phyloP scores from a whole-genome alignment of 2,113 vertebrate genomes.

The Gila orcuttii region DNA sequence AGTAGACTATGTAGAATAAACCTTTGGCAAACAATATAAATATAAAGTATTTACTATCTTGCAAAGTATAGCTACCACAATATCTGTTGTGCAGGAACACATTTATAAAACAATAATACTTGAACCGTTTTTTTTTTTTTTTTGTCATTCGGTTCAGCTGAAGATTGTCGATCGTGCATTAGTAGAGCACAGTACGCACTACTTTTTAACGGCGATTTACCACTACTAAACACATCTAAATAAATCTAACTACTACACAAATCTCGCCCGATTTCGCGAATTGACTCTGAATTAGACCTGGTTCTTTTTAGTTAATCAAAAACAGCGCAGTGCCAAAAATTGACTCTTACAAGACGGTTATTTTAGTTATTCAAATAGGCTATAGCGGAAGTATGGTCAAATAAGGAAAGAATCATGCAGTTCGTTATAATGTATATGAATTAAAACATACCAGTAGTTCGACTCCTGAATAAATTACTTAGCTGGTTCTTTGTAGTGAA shows the following conservation, averaged over 20 bases:
- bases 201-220: neutral
- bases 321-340: neutral
- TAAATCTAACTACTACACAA: neutral
- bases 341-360: neutral
- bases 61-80: neutral
- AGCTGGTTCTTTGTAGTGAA: neutral
- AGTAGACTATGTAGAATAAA: neutral
- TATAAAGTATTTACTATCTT: neutral
- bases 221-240: neutral
- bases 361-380: neutral
- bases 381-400: neutral
- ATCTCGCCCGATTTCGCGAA: neutral
- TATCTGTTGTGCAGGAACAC: neutral
- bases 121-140: neutral
- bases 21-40: neutral
- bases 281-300: neutral
- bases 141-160: neutral
- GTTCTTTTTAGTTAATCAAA: neutral
- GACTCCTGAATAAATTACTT: neutral
- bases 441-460: neutral
- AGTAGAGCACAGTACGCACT: neutral
- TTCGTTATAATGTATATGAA: neutral
- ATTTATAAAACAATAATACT: neutral
- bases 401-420: neutral
- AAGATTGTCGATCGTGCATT: neutral